These are phyloP conservation scores for Syrmaticus mikado DNA, from an alignment of 2,113 vertebrate species.

Conservation along the genomic window DNA sequence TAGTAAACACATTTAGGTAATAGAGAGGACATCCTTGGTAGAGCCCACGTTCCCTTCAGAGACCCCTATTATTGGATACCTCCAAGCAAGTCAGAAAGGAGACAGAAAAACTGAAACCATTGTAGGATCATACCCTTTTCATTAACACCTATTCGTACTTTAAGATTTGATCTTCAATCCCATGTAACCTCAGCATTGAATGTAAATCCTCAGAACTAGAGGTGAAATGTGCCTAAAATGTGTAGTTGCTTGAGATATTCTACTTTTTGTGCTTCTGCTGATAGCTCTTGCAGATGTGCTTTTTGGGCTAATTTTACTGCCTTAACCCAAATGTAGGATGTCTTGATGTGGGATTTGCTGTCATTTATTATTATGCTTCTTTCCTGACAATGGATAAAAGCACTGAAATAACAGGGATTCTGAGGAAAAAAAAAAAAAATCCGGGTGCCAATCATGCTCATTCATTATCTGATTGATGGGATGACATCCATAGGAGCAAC, in stretches of 20 bases:
- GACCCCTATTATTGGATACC: background rate
- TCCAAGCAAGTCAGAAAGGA: background rate
- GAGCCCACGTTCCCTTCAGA: background rate
- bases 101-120: background rate
- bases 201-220: background rate
- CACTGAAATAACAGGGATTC: background rate
- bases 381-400: background rate
- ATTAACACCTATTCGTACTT: accelerated
- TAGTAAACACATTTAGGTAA: background rate
- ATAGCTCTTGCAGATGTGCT: background rate
- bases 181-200: background rate
- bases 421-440: background rate
- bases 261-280: background rate
- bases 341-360: background rate
- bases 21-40: background rate
- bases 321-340: background rate
- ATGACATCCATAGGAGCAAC: background rate
- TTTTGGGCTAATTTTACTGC: background rate
- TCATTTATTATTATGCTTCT: background rate
- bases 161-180: background rate
- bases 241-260: background rate
- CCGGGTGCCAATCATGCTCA: background rate
- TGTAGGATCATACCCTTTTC: background rate
- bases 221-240: background rate
- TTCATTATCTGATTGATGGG: background rate